Conservation (phyloP, 2,113 vertebrate genomes). For the Turnix velox region DNA sequence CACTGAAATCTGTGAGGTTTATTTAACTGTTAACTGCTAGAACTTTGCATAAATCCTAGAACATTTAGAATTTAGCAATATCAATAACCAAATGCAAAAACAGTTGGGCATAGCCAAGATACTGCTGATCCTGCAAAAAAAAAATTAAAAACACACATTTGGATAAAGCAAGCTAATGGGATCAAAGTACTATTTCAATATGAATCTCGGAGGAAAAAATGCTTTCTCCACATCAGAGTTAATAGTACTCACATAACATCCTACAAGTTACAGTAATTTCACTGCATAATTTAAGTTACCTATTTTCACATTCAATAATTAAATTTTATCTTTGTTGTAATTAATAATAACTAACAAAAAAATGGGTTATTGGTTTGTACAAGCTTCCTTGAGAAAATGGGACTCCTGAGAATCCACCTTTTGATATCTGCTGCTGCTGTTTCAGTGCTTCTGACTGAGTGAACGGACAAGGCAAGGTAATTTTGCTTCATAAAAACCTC, state of each 20-base stretch:
- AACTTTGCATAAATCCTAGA: background rate
- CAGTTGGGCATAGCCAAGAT: background rate
- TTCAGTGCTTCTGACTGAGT: background rate
- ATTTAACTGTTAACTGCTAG: background rate
- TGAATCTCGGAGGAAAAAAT: background rate
- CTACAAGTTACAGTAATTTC: background rate
- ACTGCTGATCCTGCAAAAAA: background rate
- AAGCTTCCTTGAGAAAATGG: slow-evolving; percentile 5
- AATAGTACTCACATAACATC: background rate
- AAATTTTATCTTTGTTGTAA: background rate
- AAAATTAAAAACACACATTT: background rate
- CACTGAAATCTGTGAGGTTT: background rate
- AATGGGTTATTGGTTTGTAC: background rate
- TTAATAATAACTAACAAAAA: background rate
- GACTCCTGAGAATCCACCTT: background rate
- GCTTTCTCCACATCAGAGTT: background rate
- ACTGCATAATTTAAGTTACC: background rate
- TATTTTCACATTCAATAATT: background rate
- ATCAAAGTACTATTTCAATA: background rate
- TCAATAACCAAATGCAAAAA: background rate
- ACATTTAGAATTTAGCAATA: background rate
- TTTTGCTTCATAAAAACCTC: slow-evolving; percentile 12
- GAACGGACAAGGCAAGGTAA: background rate
- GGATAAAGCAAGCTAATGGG: background rate
- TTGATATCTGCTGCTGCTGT: background rate